These are phyloP conservation scores for Drosophila meridiana DNA, from an alignment of 2,888 invertebrate genomes.

Conservation along the genomic window DNA sequence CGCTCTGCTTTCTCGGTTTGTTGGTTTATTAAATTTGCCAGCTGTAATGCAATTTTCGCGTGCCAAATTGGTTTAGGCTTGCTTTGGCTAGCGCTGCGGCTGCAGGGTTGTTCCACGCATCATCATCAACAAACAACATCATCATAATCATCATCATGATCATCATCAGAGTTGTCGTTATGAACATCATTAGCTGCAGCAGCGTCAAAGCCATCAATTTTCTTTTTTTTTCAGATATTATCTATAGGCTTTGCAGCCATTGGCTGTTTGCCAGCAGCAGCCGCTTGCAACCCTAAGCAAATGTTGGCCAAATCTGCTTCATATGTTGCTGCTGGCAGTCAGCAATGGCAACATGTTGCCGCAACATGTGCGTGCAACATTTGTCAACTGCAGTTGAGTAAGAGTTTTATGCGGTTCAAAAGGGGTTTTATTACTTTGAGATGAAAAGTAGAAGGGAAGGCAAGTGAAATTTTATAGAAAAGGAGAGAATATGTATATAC, in stretches of 20 bases:
- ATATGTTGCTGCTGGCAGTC: slow-evolving; percentile 6
- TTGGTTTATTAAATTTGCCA: slow-evolving; percentile 72
- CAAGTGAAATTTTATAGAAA: too few species aligned
- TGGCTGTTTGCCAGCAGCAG: slow-evolving; percentile 45
- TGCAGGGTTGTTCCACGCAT: slow-evolving; percentile 63
- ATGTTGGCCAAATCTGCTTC: slow-evolving; percentile 13
- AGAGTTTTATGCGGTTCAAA: slow-evolving; percentile 1
- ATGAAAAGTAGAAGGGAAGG: neutral
- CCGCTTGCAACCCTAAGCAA: slow-evolving; percentile 34
- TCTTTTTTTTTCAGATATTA: slow-evolving; percentile 24
- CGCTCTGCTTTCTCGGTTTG: slow-evolving; percentile 23
- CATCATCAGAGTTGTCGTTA: slow-evolving; percentile 28
- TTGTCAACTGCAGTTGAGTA: slow-evolving; percentile 2
- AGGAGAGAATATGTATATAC: neutral
- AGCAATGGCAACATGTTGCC: slow-evolving; percentile 45
- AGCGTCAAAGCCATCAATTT: slow-evolving; percentile 15
- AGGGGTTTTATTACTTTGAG: too few species aligned
- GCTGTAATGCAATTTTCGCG: slow-evolving; percentile 77
- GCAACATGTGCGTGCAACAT: slow-evolving; percentile 42
- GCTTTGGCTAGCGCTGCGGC: slow-evolving; percentile 60
- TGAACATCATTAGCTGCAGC: slow-evolving; percentile 14
- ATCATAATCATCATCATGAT: slow-evolving; percentile 28
- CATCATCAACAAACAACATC: slow-evolving; percentile 22
- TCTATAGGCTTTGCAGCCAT: slow-evolving; percentile 47
- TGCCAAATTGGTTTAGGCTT: slow-evolving; percentile 73